phyloP scores from a whole-genome alignment of 2,113 vertebrate species.

The Pampusana beccarii region DNA sequence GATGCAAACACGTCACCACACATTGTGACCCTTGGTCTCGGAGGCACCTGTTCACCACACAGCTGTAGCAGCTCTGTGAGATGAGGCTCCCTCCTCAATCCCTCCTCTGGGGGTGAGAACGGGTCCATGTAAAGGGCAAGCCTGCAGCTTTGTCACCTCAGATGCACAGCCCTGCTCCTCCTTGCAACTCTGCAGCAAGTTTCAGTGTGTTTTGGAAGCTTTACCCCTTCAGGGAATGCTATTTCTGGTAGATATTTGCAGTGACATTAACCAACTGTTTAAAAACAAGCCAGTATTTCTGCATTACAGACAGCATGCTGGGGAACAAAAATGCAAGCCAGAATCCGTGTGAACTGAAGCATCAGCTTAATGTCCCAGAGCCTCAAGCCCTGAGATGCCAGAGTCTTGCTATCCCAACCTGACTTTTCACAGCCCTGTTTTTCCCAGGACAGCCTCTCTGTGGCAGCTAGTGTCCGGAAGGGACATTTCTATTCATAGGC shows the following conservation, averaged over 20 bases:
- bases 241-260: slow-evolving; percentile 33
- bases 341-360: background rate
- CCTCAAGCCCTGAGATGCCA: background rate
- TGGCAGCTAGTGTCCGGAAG: background rate
- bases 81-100: background rate
- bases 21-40: background rate
- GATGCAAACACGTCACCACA: background rate
- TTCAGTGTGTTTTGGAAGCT: background rate
- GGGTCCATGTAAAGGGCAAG: background rate
- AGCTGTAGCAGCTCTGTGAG: background rate
- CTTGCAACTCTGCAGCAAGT: background rate
- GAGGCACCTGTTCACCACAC: background rate
- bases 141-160: background rate
- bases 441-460: background rate
- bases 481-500: background rate
- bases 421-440: background rate
- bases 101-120: background rate
- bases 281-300: slow-evolving; percentile 10
- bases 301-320: background rate
- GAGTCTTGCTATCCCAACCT: background rate
- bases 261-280: slow-evolving; percentile 32
- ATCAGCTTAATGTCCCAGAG: background rate
- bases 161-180: background rate
- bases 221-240: background rate
- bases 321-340: background rate